Base-by-base conservation (phyloP, 2,113 vertebrate genomes). In the Nesogale talazaci region DNA sequence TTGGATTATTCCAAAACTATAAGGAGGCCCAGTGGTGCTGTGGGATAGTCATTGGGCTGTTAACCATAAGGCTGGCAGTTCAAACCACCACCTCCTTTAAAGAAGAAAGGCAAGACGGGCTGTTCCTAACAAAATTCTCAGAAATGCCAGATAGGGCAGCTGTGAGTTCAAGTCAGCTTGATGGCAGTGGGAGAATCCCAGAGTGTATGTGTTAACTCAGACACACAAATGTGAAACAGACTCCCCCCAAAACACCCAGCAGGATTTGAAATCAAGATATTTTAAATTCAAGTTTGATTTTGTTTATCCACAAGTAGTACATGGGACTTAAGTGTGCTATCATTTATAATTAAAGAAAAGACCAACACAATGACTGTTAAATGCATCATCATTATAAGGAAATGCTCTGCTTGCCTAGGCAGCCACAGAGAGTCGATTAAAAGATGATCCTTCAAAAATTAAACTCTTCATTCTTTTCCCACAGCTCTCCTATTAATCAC, bases 291-390 rank as follows among this genome's bases (percentile, higher is more conserved):
- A 92, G 89, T 42, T 95, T 96, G 96, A 97, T 97, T 96, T 89
- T 74, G 79, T 96, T 96, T 82, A 95, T 97, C 95, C 95, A 5
- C 96, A 67, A 78, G 69, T 92, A 81, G 69, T 92, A 81, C 72
- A 70, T 38, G 95, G 75, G 77, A 93, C 96, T 97, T 96, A 94
- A 96, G 7, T 94, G 59, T 10, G 34, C 16, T 97, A 95, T 96
- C 94, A 89, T 90, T 94, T 97, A 96, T 97, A 97, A 94, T 98
- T 95, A 93, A 96, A 78, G 63, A 79, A 96, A 97, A 95, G 89
- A 92, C 93, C 82, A 46, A 92, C 75, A 59, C 96, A 96, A 95
- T 97, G 97, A 90, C 97, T 34, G 8, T 81, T 94, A 93, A 95
- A 93, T 20, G 57, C 59, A 29, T 97, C 96, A 96, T 96, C 91